Evolutionary conservation across 2,797 vertebrate genomes (phyloP), one percentile per base, ranked within the genome.

Genomic region (Acanthopagrus latus): DNA sequence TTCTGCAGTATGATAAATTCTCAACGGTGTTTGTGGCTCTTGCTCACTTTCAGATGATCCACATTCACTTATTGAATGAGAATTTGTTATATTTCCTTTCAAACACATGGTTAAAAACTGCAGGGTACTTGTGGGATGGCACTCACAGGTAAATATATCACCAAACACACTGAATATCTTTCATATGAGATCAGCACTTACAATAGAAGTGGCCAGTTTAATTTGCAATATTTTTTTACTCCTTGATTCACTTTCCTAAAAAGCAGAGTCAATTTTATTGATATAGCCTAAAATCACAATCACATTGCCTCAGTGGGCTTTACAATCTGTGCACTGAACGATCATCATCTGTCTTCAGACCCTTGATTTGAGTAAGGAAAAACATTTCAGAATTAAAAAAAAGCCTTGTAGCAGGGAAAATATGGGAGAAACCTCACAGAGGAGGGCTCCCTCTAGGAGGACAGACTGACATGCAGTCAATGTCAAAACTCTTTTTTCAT

Each of bases 261-360:
- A 67, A 59, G 47, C 29, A 59, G 23, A 79, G 58, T 80, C 68
- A 72, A 55, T 79, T 75, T 71, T 44, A 1, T 69, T 64, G 33
- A 14, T 38, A n/a, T 5, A 41, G 38, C 18, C 29, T 7, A 38
- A 38, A 33, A 38, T 38, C 33, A 38, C 33, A 38, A 38, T 38
- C 33, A 38, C 33, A 38, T 9, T 38, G 33, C 33, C 33, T 38
- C 33, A 38, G 33, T 38, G 33, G 33, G 8, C 33, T 38, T 38
- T 38, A 38, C 33, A 38, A 38, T 38, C 33, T 38, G 1, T 33
- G 6, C 29, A 33, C 4, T 33, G 29, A 33, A 33, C 29, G 5
- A 33, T 25, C 29, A 33, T 33, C 29, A 7, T 33, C 29, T 33
- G 29, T 33, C 29, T 33, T 33, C 6, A 33, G 29, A 33, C 29